Conservation (phyloP, 2,888 invertebrate species). For the Heliconius ethilla region DNA sequence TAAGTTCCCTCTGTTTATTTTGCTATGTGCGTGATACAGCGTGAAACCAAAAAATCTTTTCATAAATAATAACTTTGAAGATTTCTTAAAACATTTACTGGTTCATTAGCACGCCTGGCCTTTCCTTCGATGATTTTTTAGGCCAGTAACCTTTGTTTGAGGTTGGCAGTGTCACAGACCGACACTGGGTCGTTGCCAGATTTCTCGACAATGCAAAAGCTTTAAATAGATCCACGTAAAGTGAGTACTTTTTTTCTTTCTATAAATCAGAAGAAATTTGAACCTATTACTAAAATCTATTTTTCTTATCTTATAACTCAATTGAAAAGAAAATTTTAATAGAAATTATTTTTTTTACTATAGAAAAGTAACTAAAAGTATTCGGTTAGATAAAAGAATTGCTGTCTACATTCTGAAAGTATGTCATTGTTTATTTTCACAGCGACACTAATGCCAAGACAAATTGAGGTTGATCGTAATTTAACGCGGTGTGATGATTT, state of each 20-base stretch:
- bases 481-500: conserved; percentile 34
- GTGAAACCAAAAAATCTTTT: conserved; percentile 1
- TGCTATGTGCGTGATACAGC: not conserved
- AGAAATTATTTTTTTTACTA: not conserved
- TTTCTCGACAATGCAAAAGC: conserved; percentile 71
- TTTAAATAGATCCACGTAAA: conserved; percentile 71
- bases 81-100: conserved; percentile 38
- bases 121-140: conserved; percentile 66
- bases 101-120: conserved; percentile 56
- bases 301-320: not conserved
- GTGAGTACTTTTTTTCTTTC: conserved; percentile 66
- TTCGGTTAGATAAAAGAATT: conserved; percentile 2
- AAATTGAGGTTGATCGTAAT: conserved; percentile 40
- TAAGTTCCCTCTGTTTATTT: not conserved
- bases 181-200: conserved; percentile 72
- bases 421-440: conserved; percentile 42
- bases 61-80: conserved; percentile 20
- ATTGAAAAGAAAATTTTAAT: not conserved
- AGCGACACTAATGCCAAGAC: conserved; percentile 40
- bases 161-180: conserved; percentile 76
- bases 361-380: not conserved
- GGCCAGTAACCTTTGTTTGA: conserved; percentile 75
- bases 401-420: conserved; percentile 32
- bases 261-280: conserved; percentile 31
- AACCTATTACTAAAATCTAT: conserved; percentile 16